A percentile compares a stretch with the other conserved stretches of the same genome.
Evolutionary conservation across 2,888 invertebrate genomes (phyloP).

Genomic region (Heliconius hortense): DNA sequence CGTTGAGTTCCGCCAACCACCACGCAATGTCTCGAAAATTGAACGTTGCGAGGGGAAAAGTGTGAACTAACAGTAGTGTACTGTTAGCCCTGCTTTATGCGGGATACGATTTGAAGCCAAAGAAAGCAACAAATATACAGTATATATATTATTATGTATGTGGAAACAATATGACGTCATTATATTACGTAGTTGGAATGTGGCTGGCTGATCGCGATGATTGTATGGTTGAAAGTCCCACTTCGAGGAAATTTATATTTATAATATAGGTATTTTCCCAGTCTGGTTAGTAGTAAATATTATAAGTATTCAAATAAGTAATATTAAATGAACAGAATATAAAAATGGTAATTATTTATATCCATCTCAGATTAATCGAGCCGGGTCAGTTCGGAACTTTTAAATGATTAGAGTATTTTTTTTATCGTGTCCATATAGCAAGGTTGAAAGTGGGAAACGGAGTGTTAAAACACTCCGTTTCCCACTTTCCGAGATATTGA

Average conservation of each 20-base stretch:
- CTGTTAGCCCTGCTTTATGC: too few relatives aligned
- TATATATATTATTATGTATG: not conserved
- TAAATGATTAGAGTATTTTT: not conserved
- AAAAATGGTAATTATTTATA: too few relatives aligned
- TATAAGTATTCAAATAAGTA: not conserved
- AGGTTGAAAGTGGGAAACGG: too few relatives aligned
- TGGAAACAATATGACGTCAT: not conserved
- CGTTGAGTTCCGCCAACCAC: not conserved
- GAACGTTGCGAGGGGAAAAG: not conserved
- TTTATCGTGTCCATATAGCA: too few relatives aligned
- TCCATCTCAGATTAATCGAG: too few relatives aligned
- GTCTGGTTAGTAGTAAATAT: not conserved
- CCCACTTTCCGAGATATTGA: not conserved
- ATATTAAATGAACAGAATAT: too few relatives aligned
- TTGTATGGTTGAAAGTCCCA: not conserved
- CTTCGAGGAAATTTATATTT: not conserved
- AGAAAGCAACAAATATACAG: too few relatives aligned
- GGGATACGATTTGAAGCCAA: too few relatives aligned
- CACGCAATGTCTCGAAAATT: not conserved
- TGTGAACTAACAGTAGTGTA: too few relatives aligned
- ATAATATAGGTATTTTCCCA: not conserved
- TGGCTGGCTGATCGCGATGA: not conserved
- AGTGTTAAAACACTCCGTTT: not conserved
- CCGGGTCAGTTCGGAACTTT: not conserved
- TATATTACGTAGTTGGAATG: not conserved